Conservation (phyloP, 2,113 vertebrate species). For the Mormyrus iriodes region DNA sequence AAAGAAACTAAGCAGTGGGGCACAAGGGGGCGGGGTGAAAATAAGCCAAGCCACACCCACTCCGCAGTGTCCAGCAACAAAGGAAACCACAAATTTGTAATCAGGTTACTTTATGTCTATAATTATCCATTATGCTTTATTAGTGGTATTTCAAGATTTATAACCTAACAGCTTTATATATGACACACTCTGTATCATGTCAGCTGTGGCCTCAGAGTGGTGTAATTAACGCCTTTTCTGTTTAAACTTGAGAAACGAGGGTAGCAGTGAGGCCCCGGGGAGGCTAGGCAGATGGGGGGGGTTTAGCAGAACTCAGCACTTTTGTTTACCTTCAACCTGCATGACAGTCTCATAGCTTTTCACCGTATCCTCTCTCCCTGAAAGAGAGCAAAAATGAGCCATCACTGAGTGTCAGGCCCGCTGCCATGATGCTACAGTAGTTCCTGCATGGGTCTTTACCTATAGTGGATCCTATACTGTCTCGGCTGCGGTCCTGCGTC, state of each 20-base stretch:
- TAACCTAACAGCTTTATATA: background rate
- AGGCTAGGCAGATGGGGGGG: background rate
- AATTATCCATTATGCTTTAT: background rate
- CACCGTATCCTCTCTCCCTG: constrained; percentile 70
- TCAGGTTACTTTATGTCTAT: background rate
- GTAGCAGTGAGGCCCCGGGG: background rate
- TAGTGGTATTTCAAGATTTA: background rate
- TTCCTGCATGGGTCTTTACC: constrained; percentile 37
- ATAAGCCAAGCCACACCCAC: background rate
- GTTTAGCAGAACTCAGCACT: background rate
- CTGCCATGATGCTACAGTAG: background rate
- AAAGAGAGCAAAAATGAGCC: background rate
- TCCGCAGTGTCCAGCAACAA: background rate
- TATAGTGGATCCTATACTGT: constrained; percentile 56
- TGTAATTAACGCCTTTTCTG: background rate
- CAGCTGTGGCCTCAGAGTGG: background rate
- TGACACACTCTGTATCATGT: background rate
- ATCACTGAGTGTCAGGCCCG: background rate
- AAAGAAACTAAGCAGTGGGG: background rate
- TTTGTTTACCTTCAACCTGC: constrained; percentile 71
- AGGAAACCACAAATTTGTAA: background rate
- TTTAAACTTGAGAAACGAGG: background rate
- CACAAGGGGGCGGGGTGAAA: background rate
- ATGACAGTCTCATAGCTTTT: constrained; percentile 77
- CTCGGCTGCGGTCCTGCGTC: constrained; percentile 58